Evolutionary conservation across 2,797 vertebrate species (phyloP).

Genomic region (Phataginus tricuspis): DNA sequence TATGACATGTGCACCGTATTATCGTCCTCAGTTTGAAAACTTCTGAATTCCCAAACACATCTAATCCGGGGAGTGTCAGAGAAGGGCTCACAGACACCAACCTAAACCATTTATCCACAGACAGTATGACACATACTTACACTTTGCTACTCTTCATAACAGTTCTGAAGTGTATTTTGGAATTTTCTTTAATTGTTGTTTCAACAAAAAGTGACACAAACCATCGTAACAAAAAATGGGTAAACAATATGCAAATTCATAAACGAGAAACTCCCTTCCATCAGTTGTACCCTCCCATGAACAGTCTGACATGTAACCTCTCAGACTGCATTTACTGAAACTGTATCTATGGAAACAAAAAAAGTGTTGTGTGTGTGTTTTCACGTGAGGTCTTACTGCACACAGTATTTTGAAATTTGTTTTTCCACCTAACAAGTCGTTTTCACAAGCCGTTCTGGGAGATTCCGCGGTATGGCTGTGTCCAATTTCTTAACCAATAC

Average conservation of each 20-base stretch:
- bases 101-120: neutral
- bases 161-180: neutral
- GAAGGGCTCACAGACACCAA: neutral
- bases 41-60: constrained; percentile 15
- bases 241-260: neutral
- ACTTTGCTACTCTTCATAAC: neutral
- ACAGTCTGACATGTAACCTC: neutral
- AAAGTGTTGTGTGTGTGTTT: neutral
- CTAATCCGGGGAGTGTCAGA: neutral
- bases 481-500: neutral
- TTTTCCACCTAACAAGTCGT: neutral
- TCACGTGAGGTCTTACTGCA: neutral
- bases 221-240: neutral
- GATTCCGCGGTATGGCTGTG: neutral
- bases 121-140: neutral
- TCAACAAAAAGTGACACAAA: constrained; percentile 36
- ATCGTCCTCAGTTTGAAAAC: constrained; percentile 33
- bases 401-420: neutral
- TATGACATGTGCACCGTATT: neutral
- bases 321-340: neutral
- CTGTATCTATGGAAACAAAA: neutral
- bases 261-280: neutral
- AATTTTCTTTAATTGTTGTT: neutral
- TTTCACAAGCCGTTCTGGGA: neutral
- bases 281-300: neutral